These are phyloP conservation scores for Palaemon carinicauda DNA, from an alignment of 1,140 invertebrate genomes.

Conservation along the genomic window DNA sequence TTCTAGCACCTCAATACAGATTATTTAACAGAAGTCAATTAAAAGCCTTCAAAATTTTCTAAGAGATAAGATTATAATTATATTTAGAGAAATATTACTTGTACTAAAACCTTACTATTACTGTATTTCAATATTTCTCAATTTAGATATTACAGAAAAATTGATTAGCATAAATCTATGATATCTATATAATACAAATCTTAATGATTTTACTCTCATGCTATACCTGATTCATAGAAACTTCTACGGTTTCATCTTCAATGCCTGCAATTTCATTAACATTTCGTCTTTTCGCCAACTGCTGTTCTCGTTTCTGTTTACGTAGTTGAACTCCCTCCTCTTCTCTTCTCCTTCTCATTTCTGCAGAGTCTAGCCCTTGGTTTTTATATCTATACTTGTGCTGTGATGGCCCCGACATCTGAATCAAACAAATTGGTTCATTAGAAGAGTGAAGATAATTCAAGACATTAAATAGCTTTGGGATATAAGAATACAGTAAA, in stretches of 20 bases:
- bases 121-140: no score
- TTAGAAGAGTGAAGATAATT: not conserved
- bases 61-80: no score
- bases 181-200: no score
- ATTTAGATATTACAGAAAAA: no score
- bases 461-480: not conserved
- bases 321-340: slow-evolving; percentile 95
- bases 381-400: slow-evolving; percentile 97
- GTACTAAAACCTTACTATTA: no score
- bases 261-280: slow-evolving; percentile 68
- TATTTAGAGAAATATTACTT: no score
- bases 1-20: no score
- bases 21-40: no score
- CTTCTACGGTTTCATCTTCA: slow-evolving; percentile 49
- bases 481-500: no score
- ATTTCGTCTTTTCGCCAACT: slow-evolving; percentile 91
- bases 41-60: no score
- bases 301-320: slow-evolving; percentile 94
- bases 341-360: slow-evolving; percentile 88
- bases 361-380: slow-evolving; percentile 87
- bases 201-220: no score
- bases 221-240: slow-evolving; percentile 40
- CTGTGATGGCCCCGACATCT: slow-evolving; percentile 56
- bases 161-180: no score
- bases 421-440: not conserved